A percentile compares a stretch with the other conserved stretches of the same genome.
These are phyloP conservation scores for Gephyroberyx darwinii DNA, from an alignment of 2,797 vertebrate genomes.

Conservation along the genomic window DNA sequence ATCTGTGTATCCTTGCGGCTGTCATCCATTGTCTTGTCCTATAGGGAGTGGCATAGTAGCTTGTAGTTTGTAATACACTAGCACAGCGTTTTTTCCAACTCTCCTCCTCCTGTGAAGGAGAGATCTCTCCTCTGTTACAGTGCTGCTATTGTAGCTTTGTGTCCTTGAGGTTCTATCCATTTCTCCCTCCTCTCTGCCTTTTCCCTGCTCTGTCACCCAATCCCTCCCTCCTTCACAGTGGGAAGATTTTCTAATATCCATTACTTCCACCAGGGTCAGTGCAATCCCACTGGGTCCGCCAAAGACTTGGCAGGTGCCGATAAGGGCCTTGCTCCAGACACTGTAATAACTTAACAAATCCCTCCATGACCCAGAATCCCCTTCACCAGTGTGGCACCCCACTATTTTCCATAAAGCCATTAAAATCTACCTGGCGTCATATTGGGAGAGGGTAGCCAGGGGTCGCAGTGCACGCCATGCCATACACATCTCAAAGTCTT, in stretches of 20 bases:
- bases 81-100: slow-evolving; percentile 18
- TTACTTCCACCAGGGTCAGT: slow-evolving; percentile 86
- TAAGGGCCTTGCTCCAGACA: slow-evolving; percentile 84
- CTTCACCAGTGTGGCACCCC: slow-evolving; percentile 75
- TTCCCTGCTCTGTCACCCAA: slow-evolving; percentile 71
- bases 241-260: slow-evolving; percentile 86
- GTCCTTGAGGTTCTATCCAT: slow-evolving; percentile 77
- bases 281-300: slow-evolving; percentile 80
- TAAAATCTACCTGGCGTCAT: slow-evolving; percentile 79
- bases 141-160: slow-evolving; percentile 46
- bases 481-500: slow-evolving; percentile 52
- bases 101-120: slow-evolving; percentile 7
- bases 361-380: slow-evolving; percentile 82
- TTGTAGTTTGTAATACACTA: not conserved
- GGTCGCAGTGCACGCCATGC: slow-evolving; percentile 57
- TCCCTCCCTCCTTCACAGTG: slow-evolving; percentile 68
- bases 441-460: slow-evolving; percentile 57
- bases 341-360: slow-evolving; percentile 87
- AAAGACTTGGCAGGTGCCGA: slow-evolving; percentile 84
- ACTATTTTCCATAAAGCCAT: slow-evolving; percentile 82
- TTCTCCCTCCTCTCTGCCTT: slow-evolving; percentile 67
- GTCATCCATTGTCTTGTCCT: slow-evolving; percentile 12
- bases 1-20: not conserved
- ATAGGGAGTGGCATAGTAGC: slow-evolving; percentile 1
- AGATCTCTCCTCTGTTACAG: slow-evolving; percentile 46